Conservation (phyloP, 1,140 invertebrate genomes). For the Carposina sasakii region DNA sequence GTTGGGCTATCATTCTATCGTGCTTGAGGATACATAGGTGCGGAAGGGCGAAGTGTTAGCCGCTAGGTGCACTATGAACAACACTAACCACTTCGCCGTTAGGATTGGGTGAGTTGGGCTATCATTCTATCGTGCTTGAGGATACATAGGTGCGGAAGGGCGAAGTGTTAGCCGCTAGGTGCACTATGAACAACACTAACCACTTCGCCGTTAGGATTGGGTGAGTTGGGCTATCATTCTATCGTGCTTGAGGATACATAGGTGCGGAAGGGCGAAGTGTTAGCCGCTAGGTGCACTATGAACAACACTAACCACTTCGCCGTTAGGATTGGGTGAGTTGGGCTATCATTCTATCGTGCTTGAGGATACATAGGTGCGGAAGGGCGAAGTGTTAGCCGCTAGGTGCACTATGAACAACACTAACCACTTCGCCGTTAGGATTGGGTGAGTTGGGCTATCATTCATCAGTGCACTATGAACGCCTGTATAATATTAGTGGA, state of each 20-base stretch:
- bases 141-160: no score
- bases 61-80: slow-evolving; percentile 93
- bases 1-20: no score
- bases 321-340: slow-evolving; percentile 86
- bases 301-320: slow-evolving; percentile 76
- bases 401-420: slow-evolving; percentile 92
- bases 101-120: slow-evolving; percentile 88
- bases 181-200: slow-evolving; percentile 89
- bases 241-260: no score
- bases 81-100: slow-evolving; percentile 74
- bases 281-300: slow-evolving; percentile 95
- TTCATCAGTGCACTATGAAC: no score
- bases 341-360: no score
- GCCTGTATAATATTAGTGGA: no score
- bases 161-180: slow-evolving; percentile 90
- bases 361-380: no score
- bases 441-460: slow-evolving; percentile 92
- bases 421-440: slow-evolving; percentile 74
- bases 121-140: no score
- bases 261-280: slow-evolving; percentile 80
- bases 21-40: no score
- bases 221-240: no score
- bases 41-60: slow-evolving; percentile 85
- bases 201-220: slow-evolving; percentile 80
- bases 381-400: slow-evolving; percentile 88